Percentiles rank a stretch among this genome's conserved stretches.
Conservation (phyloP, 2,888 invertebrate genomes). For the Zaprionus lineosus region DNA sequence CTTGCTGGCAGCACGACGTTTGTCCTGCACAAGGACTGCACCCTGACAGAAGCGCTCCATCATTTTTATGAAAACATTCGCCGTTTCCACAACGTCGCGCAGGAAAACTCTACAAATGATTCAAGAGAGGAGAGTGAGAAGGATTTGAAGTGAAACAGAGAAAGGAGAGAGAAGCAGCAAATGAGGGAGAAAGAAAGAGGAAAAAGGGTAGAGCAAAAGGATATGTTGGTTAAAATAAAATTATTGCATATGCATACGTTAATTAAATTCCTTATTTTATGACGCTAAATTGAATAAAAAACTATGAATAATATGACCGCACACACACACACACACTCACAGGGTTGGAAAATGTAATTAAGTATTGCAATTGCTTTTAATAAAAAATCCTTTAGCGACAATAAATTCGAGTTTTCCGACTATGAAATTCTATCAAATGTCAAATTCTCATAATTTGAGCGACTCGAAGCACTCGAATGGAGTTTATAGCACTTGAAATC, state of each 20-base stretch:
- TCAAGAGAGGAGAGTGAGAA: not conserved
- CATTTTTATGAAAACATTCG: slow-evolving; percentile 95
- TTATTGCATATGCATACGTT: slow-evolving; percentile 46
- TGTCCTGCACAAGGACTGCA: slow-evolving; percentile 88
- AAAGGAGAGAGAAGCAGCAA: too few species aligned
- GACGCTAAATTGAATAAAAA: slow-evolving; percentile 24
- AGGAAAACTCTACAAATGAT: slow-evolving; percentile 88
- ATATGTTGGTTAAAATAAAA: slow-evolving; percentile 50
- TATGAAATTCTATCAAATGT: not conserved
- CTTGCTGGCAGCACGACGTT: slow-evolving; percentile 50
- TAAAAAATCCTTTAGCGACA: too few species aligned
- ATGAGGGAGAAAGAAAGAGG: not conserved
- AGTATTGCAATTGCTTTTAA: slow-evolving; percentile 42
- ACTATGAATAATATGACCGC: slow-evolving; percentile 5
- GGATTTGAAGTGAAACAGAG: too few species aligned
- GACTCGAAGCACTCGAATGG: too few species aligned
- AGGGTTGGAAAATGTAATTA: slow-evolving; percentile 67
- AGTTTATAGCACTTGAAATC: too few species aligned
- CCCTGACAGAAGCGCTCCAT: slow-evolving; percentile 88
- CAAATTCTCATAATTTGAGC: too few species aligned
- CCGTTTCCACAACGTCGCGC: slow-evolving; percentile 93
- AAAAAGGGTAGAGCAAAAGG: not conserved
- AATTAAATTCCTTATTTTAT: slow-evolving; percentile 59
- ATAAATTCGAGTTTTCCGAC: too few species aligned
- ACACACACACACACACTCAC: slow-evolving; percentile 7